Evolutionary conservation across 2,888 invertebrate species (phyloP), one percentile per base, ranked within the genome.

Genomic region (Zaprionus bogoriensis): DNA sequence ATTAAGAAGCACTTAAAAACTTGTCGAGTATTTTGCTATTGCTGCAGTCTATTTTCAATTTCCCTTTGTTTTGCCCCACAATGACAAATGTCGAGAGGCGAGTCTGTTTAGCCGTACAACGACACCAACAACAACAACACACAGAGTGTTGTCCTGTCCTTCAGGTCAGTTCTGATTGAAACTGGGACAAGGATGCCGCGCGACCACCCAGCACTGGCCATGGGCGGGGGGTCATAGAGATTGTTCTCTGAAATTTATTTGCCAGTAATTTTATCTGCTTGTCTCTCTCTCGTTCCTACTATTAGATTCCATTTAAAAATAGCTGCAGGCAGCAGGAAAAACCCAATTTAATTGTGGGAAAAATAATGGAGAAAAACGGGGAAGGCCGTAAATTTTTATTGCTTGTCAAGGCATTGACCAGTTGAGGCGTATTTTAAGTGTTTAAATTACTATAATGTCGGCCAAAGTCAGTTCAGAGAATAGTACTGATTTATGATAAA

Each of bases 131-230:
- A 9, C 32, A 7, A 23, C n/a, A n/a, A n/a, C n/a, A n/a, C n/a
- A n/a, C n/a, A 22, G 6, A 4, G 22, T n/a, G n/a, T n/a, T n/a
- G n/a, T n/a, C n/a, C 2, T 41, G 54, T 44, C 52, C 23, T 57
- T 38, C 30, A 12, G 67, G 59, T 54, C 64, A 44, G 27, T 20
- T 9, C 41, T 3, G 17, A 19, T 50, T 38, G 42, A 60, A 75
- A 74, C 66, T 77, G 53, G 74, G 58, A 39, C 74, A 77, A 75
- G 74, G 78, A 74, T 74, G 27, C 54, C 48, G 52, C 44, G 27
- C 14, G 45, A 46, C 19, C 7, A 9, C n/a, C n/a, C 25, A 25
- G n/a, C 38, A 6, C 4, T n/a, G 9, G 20, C 14, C 32, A 28
- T 48, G 27, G 25, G 23, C 28, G 20, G 28, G 5, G 20, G 14